Base-by-base conservation (phyloP, 2,888 invertebrate genomes). In the Cryptocephalus primarius region DNA sequence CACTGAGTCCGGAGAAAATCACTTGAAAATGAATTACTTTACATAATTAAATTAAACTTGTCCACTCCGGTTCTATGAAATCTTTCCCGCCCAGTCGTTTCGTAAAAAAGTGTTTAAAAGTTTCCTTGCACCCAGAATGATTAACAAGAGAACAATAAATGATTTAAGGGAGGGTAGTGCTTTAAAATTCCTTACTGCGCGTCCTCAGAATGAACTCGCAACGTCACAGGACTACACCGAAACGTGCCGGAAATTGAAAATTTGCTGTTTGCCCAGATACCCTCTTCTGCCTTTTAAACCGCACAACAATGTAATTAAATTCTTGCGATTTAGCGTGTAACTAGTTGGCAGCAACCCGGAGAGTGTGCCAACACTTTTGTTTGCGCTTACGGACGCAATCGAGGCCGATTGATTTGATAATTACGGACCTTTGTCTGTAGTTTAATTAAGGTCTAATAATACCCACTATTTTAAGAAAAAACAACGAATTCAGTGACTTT, bases 231-330 rank as follows among this genome's bases (percentile, higher is more conserved):
- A 60, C 56, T 57, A 60, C 22, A 61, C 61, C 60, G 59, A 56
- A 60, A 59, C 61, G 62, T 60, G 61, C 57, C 55, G 61, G 59
- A 62, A 62, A 62, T 62, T 62, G 63, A 60, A 61, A 61, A 61
- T 61, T 60, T 61, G 57, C 57, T 55, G 56, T 59, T 59, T 60
- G 58, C 58, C 56, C 53, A 57, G 57, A 60, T 60, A 54, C 53
- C 51, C 53, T 51, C 51, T 58, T 55, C 49, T 56, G 56, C 55
- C 56, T 56, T 59, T 57, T 55, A 57, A 59, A 55, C 58, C 54
- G 52, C 36, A 36, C 36, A 36, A 36, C 36, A 12, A 36, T 36
- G 36, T 61, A 58, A 62, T 62, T 61, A 60, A 60, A 60, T 60
- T 62, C 57, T 54, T 50, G 54, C 56, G 50, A 56, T 60, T 60